phyloP scores from a whole-genome alignment of 2,888 invertebrate genomes.

The Drosophila subsilvestris region DNA sequence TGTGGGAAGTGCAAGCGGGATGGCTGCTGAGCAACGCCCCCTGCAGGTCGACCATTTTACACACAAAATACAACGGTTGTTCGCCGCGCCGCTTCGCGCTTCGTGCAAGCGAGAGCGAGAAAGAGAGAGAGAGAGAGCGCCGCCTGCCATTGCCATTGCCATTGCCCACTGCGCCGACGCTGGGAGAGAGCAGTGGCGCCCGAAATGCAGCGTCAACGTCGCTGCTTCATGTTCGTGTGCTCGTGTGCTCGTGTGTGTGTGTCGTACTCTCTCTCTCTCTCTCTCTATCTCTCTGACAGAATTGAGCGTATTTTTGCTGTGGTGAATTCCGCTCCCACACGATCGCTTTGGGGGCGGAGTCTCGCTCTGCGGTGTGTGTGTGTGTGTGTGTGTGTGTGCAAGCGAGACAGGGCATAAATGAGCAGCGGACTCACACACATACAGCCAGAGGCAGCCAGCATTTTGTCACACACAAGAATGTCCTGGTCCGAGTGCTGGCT shows the following conservation, averaged over 20 bases:
- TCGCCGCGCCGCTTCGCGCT: constrained; percentile 30
- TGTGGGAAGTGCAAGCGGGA: constrained; percentile 43
- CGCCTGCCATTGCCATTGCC: too few relatives aligned
- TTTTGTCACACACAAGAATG: constrained; percentile 57
- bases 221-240: constrained; percentile 38
- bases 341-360: constrained; percentile 74
- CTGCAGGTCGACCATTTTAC: constrained; percentile 73
- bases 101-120: constrained; percentile 46
- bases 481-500: constrained; percentile 14
- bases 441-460: constrained; percentile 36
- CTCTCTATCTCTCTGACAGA: background rate
- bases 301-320: constrained; percentile 49
- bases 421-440: constrained; percentile 22
- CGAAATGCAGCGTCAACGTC: constrained; percentile 34
- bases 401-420: constrained; percentile 52
- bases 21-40: constrained; percentile 68
- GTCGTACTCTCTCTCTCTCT: background rate
- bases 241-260: constrained; percentile 18
- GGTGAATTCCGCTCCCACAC: constrained; percentile 63
- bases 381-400: constrained; percentile 30
- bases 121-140: background rate
- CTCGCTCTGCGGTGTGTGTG: constrained; percentile 26
- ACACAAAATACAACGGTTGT: constrained; percentile 31
- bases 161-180: constrained; percentile 46
- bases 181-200: constrained; percentile 46